A percentile compares a stretch with the other conserved stretches of the same genome.
These are phyloP conservation scores for Metaphire vulgaris DNA, from an alignment of 1,140 invertebrate species.

Conservation along the genomic window DNA sequence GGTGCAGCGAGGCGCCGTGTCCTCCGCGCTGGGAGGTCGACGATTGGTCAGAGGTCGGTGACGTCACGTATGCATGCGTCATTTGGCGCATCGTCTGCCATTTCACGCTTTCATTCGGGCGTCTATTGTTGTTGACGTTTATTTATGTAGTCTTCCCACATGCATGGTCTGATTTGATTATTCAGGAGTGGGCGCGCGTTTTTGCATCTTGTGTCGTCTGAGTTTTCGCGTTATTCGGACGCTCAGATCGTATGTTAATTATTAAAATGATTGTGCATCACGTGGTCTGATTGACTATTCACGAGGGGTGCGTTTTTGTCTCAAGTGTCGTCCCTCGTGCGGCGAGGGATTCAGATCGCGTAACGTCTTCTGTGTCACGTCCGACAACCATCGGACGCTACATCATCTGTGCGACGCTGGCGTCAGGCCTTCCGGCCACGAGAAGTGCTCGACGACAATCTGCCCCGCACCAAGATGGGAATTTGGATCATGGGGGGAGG, in stretches of 20 bases:
- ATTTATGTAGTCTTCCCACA: too few species aligned
- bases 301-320: too few species aligned
- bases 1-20: conserved; percentile 61
- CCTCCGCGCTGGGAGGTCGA: conserved; percentile 62
- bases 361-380: background rate
- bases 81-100: too few species aligned
- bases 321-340: background rate
- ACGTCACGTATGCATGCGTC: conserved; percentile 6
- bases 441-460: background rate
- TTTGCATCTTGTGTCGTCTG: too few species aligned
- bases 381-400: background rate
- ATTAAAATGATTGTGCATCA: too few species aligned
- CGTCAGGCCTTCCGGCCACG: background rate
- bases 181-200: too few species aligned
- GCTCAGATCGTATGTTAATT: too few species aligned
- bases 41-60: conserved; percentile 64
- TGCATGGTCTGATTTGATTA: too few species aligned
- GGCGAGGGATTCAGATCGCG: background rate
- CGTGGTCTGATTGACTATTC: too few species aligned
- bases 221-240: too few species aligned
- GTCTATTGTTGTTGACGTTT: too few species aligned
- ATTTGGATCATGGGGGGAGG: background rate
- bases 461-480: background rate
- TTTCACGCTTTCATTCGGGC: too few species aligned
- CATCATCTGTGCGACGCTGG: background rate